These are phyloP conservation scores for Drosophila pullipes DNA, from an alignment of 2,888 invertebrate genomes.

Conservation along the genomic window DNA sequence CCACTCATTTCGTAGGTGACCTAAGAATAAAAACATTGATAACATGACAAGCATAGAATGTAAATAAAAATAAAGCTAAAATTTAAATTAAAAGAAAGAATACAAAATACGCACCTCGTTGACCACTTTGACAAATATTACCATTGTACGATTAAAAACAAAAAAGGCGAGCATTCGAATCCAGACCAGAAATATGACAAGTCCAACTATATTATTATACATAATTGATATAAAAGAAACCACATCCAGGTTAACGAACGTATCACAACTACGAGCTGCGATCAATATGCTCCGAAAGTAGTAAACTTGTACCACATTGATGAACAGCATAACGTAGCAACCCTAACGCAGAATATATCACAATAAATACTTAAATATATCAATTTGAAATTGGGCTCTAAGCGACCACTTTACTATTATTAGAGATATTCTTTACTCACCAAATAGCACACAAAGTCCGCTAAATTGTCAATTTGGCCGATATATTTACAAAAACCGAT, in stretches of 20 bases:
- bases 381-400: background rate
- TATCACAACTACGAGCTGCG: background rate
- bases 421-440: slow-evolving; percentile 12
- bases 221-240: slow-evolving; percentile 11
- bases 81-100: background rate
- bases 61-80: background rate
- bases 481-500: slow-evolving; percentile 21
- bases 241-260: slow-evolving; percentile 43
- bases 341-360: slow-evolving; percentile 9
- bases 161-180: slow-evolving; percentile 48
- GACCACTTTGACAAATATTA: slow-evolving; percentile 39
- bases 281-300: slow-evolving; percentile 1
- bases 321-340: slow-evolving; percentile 10
- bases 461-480: background rate
- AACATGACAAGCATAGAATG: no score
- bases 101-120: slow-evolving; percentile 23
- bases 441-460: slow-evolving; percentile 17
- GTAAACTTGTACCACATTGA: slow-evolving; percentile 16
- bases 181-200: slow-evolving; percentile 53
- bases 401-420: background rate
- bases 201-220: slow-evolving; percentile 38
- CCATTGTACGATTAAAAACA: slow-evolving; percentile 58
- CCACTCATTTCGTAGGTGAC: slow-evolving; percentile 50
- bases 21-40: slow-evolving; percentile 18
- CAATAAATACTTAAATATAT: background rate